Evolutionary conservation across 2,888 invertebrate species (phyloP).

Genomic region (Belgica antarctica): DNA sequence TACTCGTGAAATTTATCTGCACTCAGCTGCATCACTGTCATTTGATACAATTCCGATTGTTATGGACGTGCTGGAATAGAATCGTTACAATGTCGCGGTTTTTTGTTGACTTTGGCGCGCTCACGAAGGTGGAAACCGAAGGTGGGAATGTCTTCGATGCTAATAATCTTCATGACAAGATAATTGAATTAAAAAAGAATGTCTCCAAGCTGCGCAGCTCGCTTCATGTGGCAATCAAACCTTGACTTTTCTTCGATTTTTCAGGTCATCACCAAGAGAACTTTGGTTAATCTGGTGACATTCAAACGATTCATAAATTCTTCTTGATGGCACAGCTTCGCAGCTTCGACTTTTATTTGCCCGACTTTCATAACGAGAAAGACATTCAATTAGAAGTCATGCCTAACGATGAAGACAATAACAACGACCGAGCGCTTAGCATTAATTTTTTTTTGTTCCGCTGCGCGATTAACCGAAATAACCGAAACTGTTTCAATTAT

Average conservation of each 20-base stretch:
- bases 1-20: conserved; percentile 25
- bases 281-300: background rate
- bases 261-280: background rate
- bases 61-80: background rate
- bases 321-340: too few species aligned
- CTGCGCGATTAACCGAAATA: background rate
- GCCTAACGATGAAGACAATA: conserved; percentile 19
- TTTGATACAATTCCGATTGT: conserved; percentile 41
- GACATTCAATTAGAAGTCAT: conserved; percentile 36
- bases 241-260: conserved; percentile 19
- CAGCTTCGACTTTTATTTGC: background rate
- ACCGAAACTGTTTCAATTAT: background rate
- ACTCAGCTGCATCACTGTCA: conserved; percentile 23
- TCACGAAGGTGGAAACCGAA: background rate
- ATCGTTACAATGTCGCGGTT: background rate
- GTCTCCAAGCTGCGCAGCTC: background rate
- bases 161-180: background rate
- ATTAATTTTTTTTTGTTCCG: background rate
- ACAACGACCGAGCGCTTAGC: background rate
- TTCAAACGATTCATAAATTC: background rate
- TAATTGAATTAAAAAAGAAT: conserved; percentile 6
- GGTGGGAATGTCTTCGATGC: background rate
- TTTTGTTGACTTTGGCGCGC: background rate
- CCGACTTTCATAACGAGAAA: background rate
- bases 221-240: background rate